Evolutionary conservation across 2,888 invertebrate species (phyloP).

Genomic region (Flexamia atlantica): DNA sequence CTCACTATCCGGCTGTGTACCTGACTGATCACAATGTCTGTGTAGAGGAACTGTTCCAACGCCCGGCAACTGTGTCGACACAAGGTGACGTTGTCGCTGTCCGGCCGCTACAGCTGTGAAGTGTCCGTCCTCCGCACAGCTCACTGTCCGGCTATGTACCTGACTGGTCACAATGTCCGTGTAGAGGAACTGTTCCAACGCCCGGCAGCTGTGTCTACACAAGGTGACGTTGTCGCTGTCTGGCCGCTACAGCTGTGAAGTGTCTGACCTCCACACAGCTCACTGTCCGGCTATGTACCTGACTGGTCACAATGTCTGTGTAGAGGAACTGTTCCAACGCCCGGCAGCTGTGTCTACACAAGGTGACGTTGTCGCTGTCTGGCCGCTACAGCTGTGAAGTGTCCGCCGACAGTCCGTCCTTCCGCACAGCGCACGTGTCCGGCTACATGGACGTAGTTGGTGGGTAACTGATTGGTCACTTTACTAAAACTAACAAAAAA

Average conservation of each 20-base stretch:
- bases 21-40: neutral
- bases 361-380: constrained; percentile 69
- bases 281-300: too few species aligned
- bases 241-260: constrained; percentile 72
- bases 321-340: constrained; percentile 70
- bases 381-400: constrained; percentile 72
- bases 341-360: constrained; percentile 70
- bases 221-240: constrained; percentile 70
- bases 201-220: constrained; percentile 70
- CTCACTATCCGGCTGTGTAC: constrained; percentile 55
- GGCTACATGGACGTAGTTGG: constrained; percentile 70
- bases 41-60: constrained; percentile 69
- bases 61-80: constrained; percentile 70
- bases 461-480: too few species aligned
- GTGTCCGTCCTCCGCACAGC: constrained; percentile 71
- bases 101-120: constrained; percentile 72
- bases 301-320: neutral
- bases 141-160: constrained; percentile 68
- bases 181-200: constrained; percentile 69
- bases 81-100: constrained; percentile 69
- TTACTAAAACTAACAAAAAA: too few species aligned
- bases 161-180: neutral
- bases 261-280: constrained; percentile 70
- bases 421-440: constrained; percentile 70
- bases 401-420: constrained; percentile 71